Evolutionary conservation across 2,888 invertebrate genomes (phyloP), one percentile per base, ranked within the genome.

Genomic region (Cybosia mesomella): DNA sequence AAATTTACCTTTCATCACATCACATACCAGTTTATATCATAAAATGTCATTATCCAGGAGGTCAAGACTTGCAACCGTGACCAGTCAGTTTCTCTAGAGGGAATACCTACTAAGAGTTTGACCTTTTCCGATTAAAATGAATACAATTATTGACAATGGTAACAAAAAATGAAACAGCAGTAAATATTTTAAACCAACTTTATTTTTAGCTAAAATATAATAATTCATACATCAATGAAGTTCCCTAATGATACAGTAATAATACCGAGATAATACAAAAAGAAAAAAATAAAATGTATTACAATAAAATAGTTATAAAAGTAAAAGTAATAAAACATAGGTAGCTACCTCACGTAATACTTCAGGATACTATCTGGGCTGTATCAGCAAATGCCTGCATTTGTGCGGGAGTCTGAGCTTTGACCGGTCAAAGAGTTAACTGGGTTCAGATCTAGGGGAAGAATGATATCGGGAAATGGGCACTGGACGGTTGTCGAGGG

Each of bases 131-230:
- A n/a, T n/a, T n/a, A n/a, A n/a, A n/a, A n/a, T n/a, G 28, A 28
- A 28, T 5, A 28, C 28, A 28, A 28, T 28, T 2, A 28, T 28
- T 18, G n/a, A 49, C n/a, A 7, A n/a, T n/a, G n/a, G n/a, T n/a
- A 18, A 57, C 21, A 65, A 57, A n/a, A 85, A 90, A 91, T 91
- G 77, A 91, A 92, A 89, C 85, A 85, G 67, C 49, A 77, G 39
- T 83, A 70, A 74, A 76, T 91, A 89, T 92, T 93, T 94, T 93
- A 95, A 94, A 95, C 93, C 94, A 94, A 95, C 94, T 95, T 94
- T 95, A 94, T 94, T 94, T 94, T 94, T 95, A 95, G 94, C 95
- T 95, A 95, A 94, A 94, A 95, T 94, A 94, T 95, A 94, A 94
- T 94, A 93, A 94, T 95, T 89, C 94, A 94, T 94, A 95, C 94